Evolutionary conservation across 2,113 vertebrate genomes (phyloP).

Genomic region (Edolisoma coerulescens): DNA sequence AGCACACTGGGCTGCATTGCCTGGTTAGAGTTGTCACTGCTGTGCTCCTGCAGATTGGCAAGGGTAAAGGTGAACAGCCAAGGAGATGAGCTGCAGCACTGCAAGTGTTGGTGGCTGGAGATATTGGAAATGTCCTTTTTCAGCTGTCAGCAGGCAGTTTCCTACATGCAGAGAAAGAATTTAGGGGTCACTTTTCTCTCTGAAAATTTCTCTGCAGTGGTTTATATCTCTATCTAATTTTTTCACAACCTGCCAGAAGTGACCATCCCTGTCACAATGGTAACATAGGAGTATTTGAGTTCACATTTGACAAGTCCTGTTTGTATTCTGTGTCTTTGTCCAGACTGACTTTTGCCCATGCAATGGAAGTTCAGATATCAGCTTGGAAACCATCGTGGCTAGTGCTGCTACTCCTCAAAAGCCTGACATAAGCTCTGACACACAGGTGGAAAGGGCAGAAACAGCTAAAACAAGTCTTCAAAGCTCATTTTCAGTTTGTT

Average conservation of each 20-base stretch:
- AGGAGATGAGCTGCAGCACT: background rate
- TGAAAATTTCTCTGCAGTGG: background rate
- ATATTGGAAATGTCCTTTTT: background rate
- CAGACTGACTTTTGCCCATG: background rate
- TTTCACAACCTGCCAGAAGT: background rate
- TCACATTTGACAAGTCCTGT: background rate
- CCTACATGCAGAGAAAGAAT: background rate
- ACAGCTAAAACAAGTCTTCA: background rate
- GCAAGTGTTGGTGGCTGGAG: no score
- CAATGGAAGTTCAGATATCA: background rate
- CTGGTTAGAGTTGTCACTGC: fast-evolving
- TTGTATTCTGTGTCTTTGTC: background rate
- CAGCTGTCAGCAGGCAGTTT: background rate
- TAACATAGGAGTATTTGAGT: background rate
- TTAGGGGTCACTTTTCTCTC: background rate
- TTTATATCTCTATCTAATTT: background rate
- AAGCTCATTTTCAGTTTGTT: background rate
- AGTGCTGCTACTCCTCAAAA: background rate
- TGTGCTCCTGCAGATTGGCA: background rate
- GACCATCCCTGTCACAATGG: background rate
- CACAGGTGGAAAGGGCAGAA: background rate
- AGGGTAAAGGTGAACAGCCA: background rate
- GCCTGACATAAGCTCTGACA: background rate
- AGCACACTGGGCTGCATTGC: background rate
- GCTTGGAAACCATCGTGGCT: background rate